Conservation (phyloP, 1,140 invertebrate genomes). For the Lepidostoma basale region DNA sequence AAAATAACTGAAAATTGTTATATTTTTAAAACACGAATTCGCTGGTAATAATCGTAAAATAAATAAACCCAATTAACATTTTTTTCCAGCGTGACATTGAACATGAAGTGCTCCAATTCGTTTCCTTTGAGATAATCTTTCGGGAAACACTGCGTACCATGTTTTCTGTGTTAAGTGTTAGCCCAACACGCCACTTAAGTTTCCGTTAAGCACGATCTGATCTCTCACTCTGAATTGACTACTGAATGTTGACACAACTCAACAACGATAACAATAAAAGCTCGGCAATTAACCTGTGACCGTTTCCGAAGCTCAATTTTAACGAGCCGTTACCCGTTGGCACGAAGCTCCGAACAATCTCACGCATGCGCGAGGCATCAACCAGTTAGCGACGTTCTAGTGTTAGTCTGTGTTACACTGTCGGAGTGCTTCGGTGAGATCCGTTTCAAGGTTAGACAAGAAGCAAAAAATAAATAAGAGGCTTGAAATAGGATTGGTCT, state of each 20-base stretch:
- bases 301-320: constrained; percentile 1
- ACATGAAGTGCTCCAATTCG: too few relatives aligned
- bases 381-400: background rate
- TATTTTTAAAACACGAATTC: too few relatives aligned
- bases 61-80: too few relatives aligned
- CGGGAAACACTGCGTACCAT: background rate
- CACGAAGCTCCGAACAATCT: background rate
- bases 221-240: background rate
- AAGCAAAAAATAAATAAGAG: too few relatives aligned
- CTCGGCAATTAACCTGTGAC: constrained; percentile 19
- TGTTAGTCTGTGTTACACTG: too few relatives aligned
- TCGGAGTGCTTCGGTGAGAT: too few relatives aligned
- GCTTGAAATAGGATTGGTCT: too few relatives aligned
- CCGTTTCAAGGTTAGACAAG: too few relatives aligned
- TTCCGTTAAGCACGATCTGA: background rate
- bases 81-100: too few relatives aligned
- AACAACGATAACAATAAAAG: constrained; percentile 10
- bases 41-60: too few relatives aligned
- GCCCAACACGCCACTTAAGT: background rate
- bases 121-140: too few relatives aligned
- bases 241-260: constrained; percentile 11
- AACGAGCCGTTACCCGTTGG: background rate
- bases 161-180: background rate
- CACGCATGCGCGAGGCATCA: background rate
- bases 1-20: too few relatives aligned